Evolutionary conservation across 1,140 invertebrate genomes (phyloP).

Genomic region (Diuraphis noxia): DNA sequence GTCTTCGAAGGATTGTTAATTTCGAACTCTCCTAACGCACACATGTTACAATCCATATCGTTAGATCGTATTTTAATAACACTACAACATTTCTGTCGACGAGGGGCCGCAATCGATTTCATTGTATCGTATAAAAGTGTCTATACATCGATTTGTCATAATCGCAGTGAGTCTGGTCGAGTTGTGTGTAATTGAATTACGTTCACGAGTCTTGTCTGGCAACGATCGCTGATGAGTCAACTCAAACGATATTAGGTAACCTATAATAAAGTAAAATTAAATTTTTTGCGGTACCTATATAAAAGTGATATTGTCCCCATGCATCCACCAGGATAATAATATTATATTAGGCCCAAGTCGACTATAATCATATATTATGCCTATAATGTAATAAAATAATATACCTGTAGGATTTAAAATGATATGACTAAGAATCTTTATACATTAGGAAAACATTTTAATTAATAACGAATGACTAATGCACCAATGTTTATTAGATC

Average conservation of each 20-base stretch:
- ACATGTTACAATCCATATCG: neutral
- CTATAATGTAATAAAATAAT: too few species aligned
- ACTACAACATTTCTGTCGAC: neutral
- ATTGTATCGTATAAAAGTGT: neutral
- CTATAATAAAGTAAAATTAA: neutral
- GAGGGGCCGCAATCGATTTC: neutral
- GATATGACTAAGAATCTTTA: too few species aligned
- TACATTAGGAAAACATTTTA: too few species aligned
- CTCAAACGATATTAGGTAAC: neutral
- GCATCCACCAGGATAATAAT: neutral
- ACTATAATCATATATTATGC: neutral
- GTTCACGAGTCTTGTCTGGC: neutral
- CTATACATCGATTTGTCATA: neutral
- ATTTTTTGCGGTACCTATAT: neutral
- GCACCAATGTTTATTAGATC: too few species aligned
- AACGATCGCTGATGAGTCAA: neutral
- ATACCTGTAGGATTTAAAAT: neutral
- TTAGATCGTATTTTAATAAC: slow-evolving; percentile 4
- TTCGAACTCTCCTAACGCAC: neutral
- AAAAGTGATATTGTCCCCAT: neutral
- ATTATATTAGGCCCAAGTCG: neutral
- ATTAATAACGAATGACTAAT: too few species aligned
- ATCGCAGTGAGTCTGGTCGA: neutral
- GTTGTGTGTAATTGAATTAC: neutral
- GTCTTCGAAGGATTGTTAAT: neutral